Evolutionary conservation across 2,797 vertebrate genomes (phyloP).

Genomic region (Hydrocynus forskahlii): DNA sequence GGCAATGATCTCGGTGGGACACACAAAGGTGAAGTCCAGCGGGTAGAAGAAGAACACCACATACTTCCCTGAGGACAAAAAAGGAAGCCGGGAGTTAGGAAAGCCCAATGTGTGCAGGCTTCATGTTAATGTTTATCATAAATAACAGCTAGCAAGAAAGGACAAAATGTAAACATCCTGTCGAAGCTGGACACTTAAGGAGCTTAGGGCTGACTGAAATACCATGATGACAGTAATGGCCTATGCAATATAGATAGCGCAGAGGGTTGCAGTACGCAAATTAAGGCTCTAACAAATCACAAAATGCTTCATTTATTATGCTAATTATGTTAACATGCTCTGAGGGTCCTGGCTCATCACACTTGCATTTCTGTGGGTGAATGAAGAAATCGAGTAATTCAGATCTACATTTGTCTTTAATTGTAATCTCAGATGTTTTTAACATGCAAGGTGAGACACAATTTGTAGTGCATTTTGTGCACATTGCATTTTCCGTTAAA

Average conservation of each 20-base stretch:
- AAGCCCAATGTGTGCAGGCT: neutral
- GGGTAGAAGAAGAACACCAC: constrained; percentile 93
- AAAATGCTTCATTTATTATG: no score
- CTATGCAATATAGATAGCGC: no score
- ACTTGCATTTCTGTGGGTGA: neutral
- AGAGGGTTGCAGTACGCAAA: no score
- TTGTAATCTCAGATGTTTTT: no score
- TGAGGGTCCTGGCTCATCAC: no score
- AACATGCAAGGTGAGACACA: no score
- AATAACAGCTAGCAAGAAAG: neutral
- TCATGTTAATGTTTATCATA: neutral
- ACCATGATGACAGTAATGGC: no score
- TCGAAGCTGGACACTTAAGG: neutral
- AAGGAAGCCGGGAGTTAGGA: neutral
- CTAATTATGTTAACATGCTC: no score
- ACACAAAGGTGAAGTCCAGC: constrained; percentile 94
- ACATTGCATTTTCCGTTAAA: constrained; percentile 2
- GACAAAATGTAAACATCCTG: neutral
- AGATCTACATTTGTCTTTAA: neutral
- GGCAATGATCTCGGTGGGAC: constrained; percentile 91
- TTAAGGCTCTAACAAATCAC: no score
- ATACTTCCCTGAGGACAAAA: constrained; percentile 82
- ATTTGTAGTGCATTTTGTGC: neutral
- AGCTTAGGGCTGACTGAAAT: no score
- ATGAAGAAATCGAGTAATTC: no score